Base-by-base conservation (phyloP, 2,113 vertebrate species). In the Sardina pilchardus region DNA sequence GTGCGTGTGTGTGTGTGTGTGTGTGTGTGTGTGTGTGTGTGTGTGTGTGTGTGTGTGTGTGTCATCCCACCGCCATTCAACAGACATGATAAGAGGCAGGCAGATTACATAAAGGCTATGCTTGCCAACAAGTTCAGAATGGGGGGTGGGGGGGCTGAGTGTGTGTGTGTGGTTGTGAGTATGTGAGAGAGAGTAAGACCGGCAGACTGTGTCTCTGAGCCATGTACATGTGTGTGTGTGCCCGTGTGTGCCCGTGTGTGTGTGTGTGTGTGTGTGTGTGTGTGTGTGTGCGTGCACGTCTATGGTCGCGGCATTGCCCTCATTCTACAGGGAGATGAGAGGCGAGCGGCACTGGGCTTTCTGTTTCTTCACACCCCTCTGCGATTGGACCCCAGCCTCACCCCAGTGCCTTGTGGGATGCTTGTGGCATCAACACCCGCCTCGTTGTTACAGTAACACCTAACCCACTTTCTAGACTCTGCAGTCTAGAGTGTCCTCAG, bases 251-350 rank as follows among this genome's bases (percentile, higher is more conserved):
- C 44, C 56, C 26, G 39, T 67, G 83, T 42, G 56, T 34, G 43
- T 47, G 82, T 53, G 82, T 82, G 45, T 82, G 82, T 47, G 47
- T 82, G 81, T 82, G 43, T 47, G 19, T 81, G 81, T 43, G 39
- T 39, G 81, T 81, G 43, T 14, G 9, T 45, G 81, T 45, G 24
- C n/a, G 24, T 36, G 67, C n/a, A 24, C n/a, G 56, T 63, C 24
- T 63, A 24, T 63, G 24, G n/a, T 71, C 63, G 8, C 8, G n/a
- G 26, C 63, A 30, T 71, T 71, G 63, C 9, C 26, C 26, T 71
- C 63, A 71, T 71, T 71, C 63, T 71, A n/a, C 63, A 71, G 26
- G 5, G 6, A 71, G 63, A 6, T 26, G 63, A 71, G 63, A 26
- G 26, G n/a, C n/a, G 9, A 71, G 9, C n/a, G 10, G 63, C 63